Conservation (phyloP, 1,140 invertebrate species). For the Brachionus asplanchnoidis region DNA sequence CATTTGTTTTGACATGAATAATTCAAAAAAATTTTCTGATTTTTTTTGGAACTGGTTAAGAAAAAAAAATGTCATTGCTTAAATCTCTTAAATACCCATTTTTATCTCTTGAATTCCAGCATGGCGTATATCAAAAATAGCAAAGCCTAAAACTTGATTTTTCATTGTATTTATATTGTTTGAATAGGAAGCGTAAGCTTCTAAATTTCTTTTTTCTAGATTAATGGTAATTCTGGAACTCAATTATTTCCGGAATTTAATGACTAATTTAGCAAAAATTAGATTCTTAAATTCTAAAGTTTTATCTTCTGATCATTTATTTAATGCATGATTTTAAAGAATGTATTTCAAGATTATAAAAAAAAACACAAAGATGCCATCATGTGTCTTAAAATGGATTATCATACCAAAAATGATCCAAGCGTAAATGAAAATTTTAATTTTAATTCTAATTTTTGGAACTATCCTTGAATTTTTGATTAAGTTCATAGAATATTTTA, state of each 20-base stretch:
- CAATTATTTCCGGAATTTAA: background rate
- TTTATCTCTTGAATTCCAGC: background rate
- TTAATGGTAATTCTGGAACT: background rate
- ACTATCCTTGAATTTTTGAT: no score
- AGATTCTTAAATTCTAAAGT: background rate
- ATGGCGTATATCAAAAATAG: background rate
- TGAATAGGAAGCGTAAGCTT: background rate
- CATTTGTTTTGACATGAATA: background rate
- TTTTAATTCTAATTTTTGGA: background rate
- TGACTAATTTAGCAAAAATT: background rate
- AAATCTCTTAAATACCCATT: background rate
- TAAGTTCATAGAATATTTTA: no score
- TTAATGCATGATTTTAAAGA: background rate
- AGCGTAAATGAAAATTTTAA: background rate
- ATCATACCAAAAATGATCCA: background rate
- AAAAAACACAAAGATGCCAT: background rate
- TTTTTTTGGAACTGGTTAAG: background rate
- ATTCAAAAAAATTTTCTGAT: background rate
- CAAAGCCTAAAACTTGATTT: background rate
- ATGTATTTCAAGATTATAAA: background rate
- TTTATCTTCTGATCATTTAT: background rate
- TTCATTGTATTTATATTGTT: background rate
- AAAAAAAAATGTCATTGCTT: background rate
- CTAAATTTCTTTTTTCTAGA: background rate
- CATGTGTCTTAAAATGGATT: background rate